Evolutionary conservation across 2,888 invertebrate species (phyloP).

Genomic region (Calameuta idolon): DNA sequence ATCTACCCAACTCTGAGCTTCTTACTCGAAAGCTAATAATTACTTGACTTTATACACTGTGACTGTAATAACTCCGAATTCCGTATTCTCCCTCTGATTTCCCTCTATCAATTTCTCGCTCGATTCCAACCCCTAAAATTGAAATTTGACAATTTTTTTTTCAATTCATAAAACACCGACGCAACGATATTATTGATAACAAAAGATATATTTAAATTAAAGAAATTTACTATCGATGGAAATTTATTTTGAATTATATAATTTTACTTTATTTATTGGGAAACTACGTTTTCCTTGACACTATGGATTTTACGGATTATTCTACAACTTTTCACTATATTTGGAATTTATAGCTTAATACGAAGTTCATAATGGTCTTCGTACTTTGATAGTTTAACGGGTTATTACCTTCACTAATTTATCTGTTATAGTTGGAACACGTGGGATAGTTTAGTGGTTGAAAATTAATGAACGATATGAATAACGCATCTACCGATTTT

Average conservation of each 20-base stretch:
- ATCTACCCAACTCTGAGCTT: neutral
- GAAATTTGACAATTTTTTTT: too few relatives aligned
- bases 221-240: neutral
- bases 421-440: neutral
- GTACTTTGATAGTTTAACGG: neutral
- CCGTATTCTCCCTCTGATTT: neutral
- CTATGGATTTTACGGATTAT: neutral
- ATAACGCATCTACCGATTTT: neutral
- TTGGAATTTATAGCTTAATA: constrained; percentile 58
- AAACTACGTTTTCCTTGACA: neutral
- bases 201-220: neutral
- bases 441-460: neutral
- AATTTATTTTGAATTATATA: neutral
- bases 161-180: neutral
- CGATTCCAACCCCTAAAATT: neutral
- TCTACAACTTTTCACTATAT: constrained; percentile 43
- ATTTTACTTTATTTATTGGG: neutral
- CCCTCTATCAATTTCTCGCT: neutral
- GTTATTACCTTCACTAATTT: neutral
- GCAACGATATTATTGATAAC: neutral
- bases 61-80: neutral
- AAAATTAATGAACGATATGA: neutral
- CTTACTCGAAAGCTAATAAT: constrained; percentile 5
- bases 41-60: neutral
- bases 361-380: constrained; percentile 46